A percentile compares a stretch with the other conserved stretches of the same genome.
phyloP scores from a whole-genome alignment of 2,797 vertebrate species.

The Tiaroga cobitis region DNA sequence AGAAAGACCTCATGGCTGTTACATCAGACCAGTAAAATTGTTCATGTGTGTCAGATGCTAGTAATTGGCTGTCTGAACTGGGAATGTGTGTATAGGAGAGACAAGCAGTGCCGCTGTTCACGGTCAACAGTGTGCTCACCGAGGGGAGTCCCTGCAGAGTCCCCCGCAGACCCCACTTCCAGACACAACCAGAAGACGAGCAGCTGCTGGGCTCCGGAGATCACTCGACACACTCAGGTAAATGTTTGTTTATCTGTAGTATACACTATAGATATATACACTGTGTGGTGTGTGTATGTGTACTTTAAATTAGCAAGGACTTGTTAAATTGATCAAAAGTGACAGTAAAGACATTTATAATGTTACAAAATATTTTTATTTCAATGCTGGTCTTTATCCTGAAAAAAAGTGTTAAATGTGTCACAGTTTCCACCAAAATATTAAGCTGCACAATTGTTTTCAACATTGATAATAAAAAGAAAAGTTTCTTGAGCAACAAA shows the following conservation, averaged over 20 bases:
- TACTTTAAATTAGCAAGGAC: too few relatives aligned
- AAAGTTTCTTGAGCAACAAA: background rate
- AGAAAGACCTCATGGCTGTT: background rate
- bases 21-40: background rate
- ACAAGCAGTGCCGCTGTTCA: conserved; percentile 85
- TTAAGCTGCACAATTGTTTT: too few relatives aligned
- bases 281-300: too few relatives aligned
- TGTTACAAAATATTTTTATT: too few relatives aligned
- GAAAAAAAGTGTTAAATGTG: too few relatives aligned
- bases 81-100: conserved; percentile 76
- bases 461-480: too few relatives aligned
- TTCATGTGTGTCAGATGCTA: background rate
- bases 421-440: too few relatives aligned
- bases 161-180: conserved; percentile 74
- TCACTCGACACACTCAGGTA: conserved; percentile 76
- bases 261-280: too few relatives aligned
- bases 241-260: background rate
- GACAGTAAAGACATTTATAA: too few relatives aligned
- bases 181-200: conserved; percentile 76
- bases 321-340: too few relatives aligned
- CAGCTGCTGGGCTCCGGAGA: conserved; percentile 69
- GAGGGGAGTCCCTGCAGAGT: conserved; percentile 72
- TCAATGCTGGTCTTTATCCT: too few relatives aligned
- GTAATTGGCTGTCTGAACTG: background rate
- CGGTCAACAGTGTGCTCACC: conserved; percentile 78